These are phyloP conservation scores for Leptocoma aspasia DNA, from an alignment of 2,113 vertebrate species.

Conservation along the genomic window DNA sequence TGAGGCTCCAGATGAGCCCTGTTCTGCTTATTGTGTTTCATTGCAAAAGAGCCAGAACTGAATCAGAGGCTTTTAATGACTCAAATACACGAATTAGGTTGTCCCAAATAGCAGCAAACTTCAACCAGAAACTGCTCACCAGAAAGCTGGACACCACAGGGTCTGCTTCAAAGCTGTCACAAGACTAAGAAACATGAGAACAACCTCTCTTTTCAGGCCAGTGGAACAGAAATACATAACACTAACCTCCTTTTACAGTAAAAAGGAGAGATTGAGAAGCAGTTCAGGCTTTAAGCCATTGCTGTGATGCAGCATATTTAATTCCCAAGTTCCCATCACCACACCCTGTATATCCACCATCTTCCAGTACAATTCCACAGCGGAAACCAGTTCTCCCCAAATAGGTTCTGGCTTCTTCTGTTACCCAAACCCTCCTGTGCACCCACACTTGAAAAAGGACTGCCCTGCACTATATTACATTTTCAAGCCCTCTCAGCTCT, in stretches of 20 bases:
- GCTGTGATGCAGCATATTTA: not conserved
- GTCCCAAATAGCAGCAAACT: not conserved
- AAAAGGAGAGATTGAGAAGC: not conserved
- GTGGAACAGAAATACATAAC: not conserved
- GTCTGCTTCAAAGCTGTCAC: not conserved
- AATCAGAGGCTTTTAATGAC: slow-evolving; percentile 19
- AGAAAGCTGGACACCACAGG: not conserved
- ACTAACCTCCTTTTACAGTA: not conserved
- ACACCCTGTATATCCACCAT: not conserved
- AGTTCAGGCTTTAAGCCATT: not conserved
- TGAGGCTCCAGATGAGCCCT: slow-evolving; percentile 38
- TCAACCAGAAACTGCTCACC: not conserved
- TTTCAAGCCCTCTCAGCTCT: not conserved
- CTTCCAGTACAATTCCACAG: not conserved
- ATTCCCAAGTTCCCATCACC: not conserved
- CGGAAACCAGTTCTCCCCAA: not conserved
- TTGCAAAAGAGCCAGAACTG: slow-evolving; percentile 25
- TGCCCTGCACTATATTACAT: not conserved
- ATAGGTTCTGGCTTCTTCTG: not conserved
- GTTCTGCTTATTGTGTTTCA: not conserved
- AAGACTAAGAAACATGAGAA: not conserved
- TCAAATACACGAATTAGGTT: not conserved
- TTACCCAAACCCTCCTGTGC: not conserved
- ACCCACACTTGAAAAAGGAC: not conserved
- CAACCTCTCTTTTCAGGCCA: not conserved